Percentiles rank a stretch among this genome's conserved stretches.
Evolutionary conservation across 2,113 vertebrate species (phyloP).

Genomic region (Myiozetetes cayanensis): DNA sequence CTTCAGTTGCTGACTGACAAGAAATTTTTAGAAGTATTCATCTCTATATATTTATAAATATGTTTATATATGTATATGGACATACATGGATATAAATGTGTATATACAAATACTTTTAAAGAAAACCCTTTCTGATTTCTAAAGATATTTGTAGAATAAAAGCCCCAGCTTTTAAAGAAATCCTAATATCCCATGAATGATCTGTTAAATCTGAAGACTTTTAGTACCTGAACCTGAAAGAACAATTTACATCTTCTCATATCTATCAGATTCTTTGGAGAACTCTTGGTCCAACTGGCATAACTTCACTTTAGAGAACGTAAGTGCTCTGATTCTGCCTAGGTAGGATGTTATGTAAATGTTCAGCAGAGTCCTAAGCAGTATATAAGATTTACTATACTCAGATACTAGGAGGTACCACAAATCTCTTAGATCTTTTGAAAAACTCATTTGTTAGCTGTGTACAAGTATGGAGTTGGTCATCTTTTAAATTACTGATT

Average conservation of each 20-base stretch:
- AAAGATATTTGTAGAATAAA: neutral
- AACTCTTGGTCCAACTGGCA: neutral
- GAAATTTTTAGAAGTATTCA: neutral
- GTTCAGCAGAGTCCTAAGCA: neutral
- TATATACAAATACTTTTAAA: neutral
- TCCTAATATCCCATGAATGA: neutral
- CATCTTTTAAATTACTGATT: neutral
- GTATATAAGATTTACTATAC: neutral
- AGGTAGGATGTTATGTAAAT: neutral
- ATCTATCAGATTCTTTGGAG: neutral
- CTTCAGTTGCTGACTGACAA: neutral
- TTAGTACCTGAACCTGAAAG: neutral
- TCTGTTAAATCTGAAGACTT: neutral
- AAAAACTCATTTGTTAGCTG: neutral
- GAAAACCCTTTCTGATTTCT: neutral
- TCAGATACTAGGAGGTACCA: neutral
- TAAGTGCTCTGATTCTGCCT: neutral
- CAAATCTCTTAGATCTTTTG: neutral
- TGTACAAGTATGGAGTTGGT: neutral
- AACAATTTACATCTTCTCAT: neutral
- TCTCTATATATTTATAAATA: neutral
- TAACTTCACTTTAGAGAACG: neutral
- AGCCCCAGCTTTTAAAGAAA: accelerated
- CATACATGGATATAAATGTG: neutral
- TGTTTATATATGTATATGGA: accelerated